Conservation (phyloP, 1,140 invertebrate species). For the Berghia stephanieae region DNA sequence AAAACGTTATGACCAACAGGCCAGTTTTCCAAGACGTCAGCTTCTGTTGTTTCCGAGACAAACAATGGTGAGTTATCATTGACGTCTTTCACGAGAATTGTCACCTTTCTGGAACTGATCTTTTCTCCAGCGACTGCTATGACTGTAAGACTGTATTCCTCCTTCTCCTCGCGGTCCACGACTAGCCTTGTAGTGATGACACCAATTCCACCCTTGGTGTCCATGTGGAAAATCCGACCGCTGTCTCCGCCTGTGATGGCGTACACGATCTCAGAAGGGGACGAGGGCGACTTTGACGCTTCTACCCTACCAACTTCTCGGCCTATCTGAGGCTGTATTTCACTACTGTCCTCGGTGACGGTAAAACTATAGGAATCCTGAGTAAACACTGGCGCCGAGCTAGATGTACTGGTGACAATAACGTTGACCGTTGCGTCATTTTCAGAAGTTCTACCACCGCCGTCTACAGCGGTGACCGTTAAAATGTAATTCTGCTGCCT, state of each 20-base stretch:
- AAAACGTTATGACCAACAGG: constrained; percentile 92
- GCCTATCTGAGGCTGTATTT: constrained; percentile 68
- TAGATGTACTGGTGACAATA: constrained; percentile 41
- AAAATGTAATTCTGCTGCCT: constrained; percentile 37
- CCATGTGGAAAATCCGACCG: constrained; percentile 60
- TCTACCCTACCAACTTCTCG: constrained; percentile 81
- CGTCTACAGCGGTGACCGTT: constrained; percentile 44
- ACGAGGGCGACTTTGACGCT: too few relatives aligned
- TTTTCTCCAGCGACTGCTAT: constrained; percentile 44
- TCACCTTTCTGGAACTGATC: constrained; percentile 47
- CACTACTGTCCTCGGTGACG: constrained; percentile 78
- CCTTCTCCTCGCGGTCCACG: constrained; percentile 56
- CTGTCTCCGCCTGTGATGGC: constrained; percentile 81
- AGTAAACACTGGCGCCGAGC: constrained; percentile 44
- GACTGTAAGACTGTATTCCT: constrained; percentile 52
- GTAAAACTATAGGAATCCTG: constrained; percentile 78
- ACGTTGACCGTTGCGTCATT: constrained; percentile 46
- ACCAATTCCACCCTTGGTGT: constrained; percentile 60
- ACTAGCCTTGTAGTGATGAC: constrained; percentile 56
- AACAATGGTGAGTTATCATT: constrained; percentile 95
- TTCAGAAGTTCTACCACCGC: constrained; percentile 36
- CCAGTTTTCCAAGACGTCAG: constrained; percentile 83
- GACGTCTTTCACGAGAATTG: constrained; percentile 76
- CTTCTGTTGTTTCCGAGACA: constrained; percentile 74
- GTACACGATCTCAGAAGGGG: constrained; percentile 73